Evolutionary conservation across 2,888 invertebrate species (phyloP).

Genomic region (Stratiomys singularior): DNA sequence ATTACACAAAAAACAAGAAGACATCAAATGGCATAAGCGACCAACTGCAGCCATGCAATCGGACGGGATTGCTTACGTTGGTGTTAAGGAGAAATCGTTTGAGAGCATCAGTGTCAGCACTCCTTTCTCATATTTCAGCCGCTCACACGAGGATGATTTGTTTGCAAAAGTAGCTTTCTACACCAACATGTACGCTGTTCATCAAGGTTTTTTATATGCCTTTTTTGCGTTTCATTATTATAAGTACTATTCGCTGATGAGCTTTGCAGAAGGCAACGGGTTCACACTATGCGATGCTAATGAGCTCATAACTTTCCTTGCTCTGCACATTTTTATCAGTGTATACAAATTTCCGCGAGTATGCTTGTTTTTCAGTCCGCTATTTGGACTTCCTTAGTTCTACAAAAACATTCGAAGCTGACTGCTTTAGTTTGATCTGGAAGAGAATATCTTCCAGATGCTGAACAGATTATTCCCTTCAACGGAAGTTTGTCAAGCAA

Average conservation of each 20-base stretch:
- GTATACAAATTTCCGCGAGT: conserved; percentile 12
- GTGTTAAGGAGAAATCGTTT: not conserved
- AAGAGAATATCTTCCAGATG: not conserved
- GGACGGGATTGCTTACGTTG: conserved; percentile 7
- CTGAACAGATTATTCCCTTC: not conserved
- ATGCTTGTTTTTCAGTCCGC: conserved; percentile 2
- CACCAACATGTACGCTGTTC: conserved; percentile 11
- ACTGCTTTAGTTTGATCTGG: not conserved
- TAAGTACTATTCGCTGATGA: not conserved
- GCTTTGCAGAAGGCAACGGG: not conserved
- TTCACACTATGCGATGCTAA: conserved; percentile 5
- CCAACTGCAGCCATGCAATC: no score
- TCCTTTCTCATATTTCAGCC: conserved; percentile 18
- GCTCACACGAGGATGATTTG: not conserved
- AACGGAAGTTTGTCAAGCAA: not conserved
- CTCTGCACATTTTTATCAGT: not conserved
- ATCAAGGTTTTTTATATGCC: not conserved
- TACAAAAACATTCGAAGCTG: conserved; percentile 5
- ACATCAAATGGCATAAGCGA: not conserved
- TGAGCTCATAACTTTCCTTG: conserved; percentile 11
- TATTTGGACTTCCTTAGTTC: conserved; percentile 3
- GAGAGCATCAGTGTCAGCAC: not conserved
- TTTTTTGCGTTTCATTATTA: not conserved
- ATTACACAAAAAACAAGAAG: conserved; percentile 6
- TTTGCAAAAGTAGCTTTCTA: not conserved